These are phyloP conservation scores for Lerema accius DNA, from an alignment of 1,140 invertebrate species.

Conservation along the genomic window DNA sequence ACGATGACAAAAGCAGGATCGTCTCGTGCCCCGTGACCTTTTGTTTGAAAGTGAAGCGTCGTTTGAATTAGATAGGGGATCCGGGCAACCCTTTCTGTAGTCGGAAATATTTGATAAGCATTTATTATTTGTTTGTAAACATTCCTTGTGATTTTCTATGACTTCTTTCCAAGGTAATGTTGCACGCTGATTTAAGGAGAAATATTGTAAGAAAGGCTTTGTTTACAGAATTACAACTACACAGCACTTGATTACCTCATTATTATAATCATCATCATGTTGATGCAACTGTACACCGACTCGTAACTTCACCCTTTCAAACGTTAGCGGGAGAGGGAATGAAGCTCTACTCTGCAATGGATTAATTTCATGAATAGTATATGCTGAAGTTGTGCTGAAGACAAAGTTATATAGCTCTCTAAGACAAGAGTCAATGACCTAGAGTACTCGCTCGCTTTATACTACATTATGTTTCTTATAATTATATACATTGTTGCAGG, in stretches of 20 bases:
- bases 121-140: not conserved
- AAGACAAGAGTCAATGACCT: not conserved
- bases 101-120: constrained; percentile 9
- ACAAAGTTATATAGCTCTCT: not conserved
- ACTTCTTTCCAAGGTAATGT: too few species aligned
- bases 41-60: constrained; percentile 20
- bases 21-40: constrained; percentile 34
- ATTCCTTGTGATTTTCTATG: not conserved
- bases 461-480: not conserved
- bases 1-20: constrained; percentile 32
- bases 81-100: not conserved
- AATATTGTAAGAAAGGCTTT: too few species aligned
- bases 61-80: constrained; percentile 9
- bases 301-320: not conserved
- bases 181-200: too few species aligned
- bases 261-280: too few species aligned
- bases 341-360: not conserved
- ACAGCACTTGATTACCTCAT: too few species aligned
- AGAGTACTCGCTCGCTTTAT: not conserved
- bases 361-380: not conserved
- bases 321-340: not conserved
- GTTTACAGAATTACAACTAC: too few species aligned
- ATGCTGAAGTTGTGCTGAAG: not conserved
- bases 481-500: constrained; percentile 24
- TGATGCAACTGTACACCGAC: not conserved